Conservation (phyloP, 1,140 invertebrate species). For the Halyomorpha halys region DNA sequence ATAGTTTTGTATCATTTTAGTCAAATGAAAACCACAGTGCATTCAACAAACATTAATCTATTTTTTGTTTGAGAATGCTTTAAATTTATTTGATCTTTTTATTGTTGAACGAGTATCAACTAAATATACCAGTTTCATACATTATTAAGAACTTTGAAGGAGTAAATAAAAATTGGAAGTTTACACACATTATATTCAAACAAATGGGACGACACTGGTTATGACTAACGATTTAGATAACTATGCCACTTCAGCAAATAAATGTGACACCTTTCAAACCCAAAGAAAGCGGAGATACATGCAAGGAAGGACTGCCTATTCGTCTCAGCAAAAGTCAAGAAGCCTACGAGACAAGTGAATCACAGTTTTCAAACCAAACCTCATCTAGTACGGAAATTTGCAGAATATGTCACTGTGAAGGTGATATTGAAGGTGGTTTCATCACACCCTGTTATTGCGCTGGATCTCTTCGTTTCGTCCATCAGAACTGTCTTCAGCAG, state of each 20-base stretch:
- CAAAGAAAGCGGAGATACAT: background rate
- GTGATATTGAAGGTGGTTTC: slow-evolving; percentile 68
- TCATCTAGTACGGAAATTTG: slow-evolving; percentile 42
- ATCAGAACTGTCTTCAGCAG: slow-evolving; percentile 88
- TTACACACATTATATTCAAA: background rate
- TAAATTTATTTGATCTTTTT: too few species aligned
- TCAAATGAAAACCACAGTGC: too few species aligned
- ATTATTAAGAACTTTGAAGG: background rate
- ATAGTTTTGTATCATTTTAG: too few species aligned
- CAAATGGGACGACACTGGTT: background rate
- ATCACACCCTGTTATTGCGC: slow-evolving; percentile 86
- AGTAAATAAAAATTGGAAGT: too few species aligned
- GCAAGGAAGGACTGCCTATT: background rate
- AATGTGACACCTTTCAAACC: slow-evolving; percentile 25
- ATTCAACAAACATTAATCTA: too few species aligned
- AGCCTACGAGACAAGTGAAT: slow-evolving; percentile 46
- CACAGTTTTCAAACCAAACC: slow-evolving; percentile 52
- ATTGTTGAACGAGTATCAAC: too few species aligned
- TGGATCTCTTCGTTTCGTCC: slow-evolving; percentile 83
- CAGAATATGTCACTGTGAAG: slow-evolving; percentile 83
- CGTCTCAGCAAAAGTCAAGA: slow-evolving; percentile 14
- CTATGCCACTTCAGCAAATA: slow-evolving; percentile 29
- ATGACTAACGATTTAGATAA: slow-evolving; percentile 3
- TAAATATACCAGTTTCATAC: too few species aligned
- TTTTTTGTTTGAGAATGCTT: too few species aligned